These are phyloP conservation scores for Tapera naevia DNA, from an alignment of 2,797 vertebrate genomes.

Conservation along the genomic window DNA sequence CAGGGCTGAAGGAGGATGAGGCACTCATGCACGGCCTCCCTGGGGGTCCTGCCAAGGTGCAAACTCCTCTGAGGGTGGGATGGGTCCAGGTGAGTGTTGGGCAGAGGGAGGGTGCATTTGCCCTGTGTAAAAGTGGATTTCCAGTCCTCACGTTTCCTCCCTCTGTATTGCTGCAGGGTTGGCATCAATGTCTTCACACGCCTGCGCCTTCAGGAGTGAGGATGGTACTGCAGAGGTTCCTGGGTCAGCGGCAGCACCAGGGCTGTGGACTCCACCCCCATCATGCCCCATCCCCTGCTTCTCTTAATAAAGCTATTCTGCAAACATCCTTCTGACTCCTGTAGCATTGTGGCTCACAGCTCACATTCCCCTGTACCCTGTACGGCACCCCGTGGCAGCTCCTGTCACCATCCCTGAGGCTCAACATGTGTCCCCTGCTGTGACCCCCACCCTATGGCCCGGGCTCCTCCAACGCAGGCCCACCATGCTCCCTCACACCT, in stretches of 20 bases:
- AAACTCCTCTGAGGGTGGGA: not conserved
- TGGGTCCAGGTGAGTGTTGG: fast-evolving
- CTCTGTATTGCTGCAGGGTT: fast-evolving
- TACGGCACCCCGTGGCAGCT: fast-evolving
- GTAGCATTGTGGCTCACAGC: fast-evolving
- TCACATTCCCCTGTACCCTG: fast-evolving
- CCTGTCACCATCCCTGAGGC: fast-evolving
- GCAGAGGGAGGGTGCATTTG: fast-evolving
- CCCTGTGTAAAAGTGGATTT: fast-evolving
- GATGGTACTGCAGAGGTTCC: fast-evolving
- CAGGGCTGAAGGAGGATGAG: not conserved
- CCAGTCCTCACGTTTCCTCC: not conserved
- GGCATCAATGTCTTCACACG: not conserved
- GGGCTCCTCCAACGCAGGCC: fast-evolving
- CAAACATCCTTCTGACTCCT: not conserved
- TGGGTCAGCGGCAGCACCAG: fast-evolving
- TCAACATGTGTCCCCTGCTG: fast-evolving
- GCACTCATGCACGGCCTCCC: fast-evolving
- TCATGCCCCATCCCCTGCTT: not conserved
- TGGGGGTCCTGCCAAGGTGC: fast-evolving
- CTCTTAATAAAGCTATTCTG: not conserved
- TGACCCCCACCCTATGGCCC: fast-evolving
- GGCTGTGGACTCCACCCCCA: fast-evolving
- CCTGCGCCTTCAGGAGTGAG: fast-evolving
- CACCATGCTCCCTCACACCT: fast-evolving